Percentiles rank a stretch among this genome's conserved stretches.
Evolutionary conservation across 2,797 vertebrate genomes (phyloP).

Genomic region (Prionace glauca): DNA sequence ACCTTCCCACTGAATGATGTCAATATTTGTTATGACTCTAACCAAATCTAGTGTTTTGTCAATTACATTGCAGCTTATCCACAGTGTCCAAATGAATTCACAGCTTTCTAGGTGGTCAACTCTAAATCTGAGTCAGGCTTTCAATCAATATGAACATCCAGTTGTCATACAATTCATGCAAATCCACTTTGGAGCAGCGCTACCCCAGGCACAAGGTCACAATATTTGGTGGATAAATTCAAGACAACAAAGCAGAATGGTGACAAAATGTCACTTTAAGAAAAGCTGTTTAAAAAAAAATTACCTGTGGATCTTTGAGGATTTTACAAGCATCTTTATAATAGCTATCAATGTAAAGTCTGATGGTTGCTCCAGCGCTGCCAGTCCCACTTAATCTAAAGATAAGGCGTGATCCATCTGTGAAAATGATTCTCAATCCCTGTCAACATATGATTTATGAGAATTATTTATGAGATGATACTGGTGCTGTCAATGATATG

Average conservation of each 20-base stretch:
- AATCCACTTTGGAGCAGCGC: background rate
- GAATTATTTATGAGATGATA: constrained; percentile 2
- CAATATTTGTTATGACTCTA: background rate
- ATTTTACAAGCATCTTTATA: constrained; percentile 86
- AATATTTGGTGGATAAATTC: no score
- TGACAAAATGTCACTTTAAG: background rate
- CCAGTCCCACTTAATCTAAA: constrained; percentile 95
- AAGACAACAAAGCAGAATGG: background rate
- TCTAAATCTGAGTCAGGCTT: no score
- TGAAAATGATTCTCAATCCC: constrained; percentile 89
- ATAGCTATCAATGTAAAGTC: constrained; percentile 96
- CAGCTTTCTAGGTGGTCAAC: background rate
- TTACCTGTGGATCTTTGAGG: constrained; percentile 84
- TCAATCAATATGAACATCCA: background rate
- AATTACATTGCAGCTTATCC: background rate
- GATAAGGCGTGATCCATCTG: constrained; percentile 89
- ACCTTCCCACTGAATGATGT: background rate
- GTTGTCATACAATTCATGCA: background rate
- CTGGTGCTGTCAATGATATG: constrained; percentile 14
- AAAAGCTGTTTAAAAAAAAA: background rate
- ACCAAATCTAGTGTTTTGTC: background rate
- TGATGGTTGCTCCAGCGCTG: constrained; percentile 86
- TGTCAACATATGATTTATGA: constrained; percentile 48
- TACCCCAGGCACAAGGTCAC: background rate
- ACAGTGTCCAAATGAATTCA: background rate